Percentiles rank a stretch among this genome's conserved stretches.
phyloP scores from a whole-genome alignment of 2,888 invertebrate species.

The Synergus japonicus region DNA sequence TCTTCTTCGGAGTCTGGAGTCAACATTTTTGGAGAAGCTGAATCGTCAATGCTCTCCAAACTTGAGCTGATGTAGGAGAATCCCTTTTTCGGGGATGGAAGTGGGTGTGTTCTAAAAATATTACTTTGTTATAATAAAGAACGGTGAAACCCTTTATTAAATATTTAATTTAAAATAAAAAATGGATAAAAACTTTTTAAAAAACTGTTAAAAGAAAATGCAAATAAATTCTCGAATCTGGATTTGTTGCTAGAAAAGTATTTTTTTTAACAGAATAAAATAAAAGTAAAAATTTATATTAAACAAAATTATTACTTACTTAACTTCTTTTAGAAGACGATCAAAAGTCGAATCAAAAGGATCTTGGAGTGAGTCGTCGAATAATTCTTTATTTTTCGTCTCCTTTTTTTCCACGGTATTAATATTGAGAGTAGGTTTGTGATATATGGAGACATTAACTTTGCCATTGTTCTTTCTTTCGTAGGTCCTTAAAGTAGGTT shows the following conservation, averaged over 20 bases:
- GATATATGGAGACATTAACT: background rate
- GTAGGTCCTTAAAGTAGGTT: conserved; percentile 4
- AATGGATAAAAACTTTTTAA: no score
- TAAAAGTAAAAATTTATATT: background rate
- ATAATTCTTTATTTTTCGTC: background rate
- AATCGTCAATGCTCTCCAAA: background rate
- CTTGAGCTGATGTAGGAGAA: background rate
- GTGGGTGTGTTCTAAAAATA: background rate
- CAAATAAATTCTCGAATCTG: background rate
- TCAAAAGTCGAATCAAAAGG: conserved; percentile 33
- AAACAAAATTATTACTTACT: conserved; percentile 21
- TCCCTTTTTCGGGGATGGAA: background rate
- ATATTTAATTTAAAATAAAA: no score
- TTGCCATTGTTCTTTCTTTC: conserved; percentile 19
- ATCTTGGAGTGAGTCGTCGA: conserved; percentile 26
- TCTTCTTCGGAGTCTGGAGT: background rate
- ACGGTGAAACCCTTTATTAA: no score
- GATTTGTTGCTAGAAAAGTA: background rate
- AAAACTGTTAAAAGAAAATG: background rate
- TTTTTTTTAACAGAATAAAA: background rate
- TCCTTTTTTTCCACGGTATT: background rate
- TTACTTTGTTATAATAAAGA: background rate
- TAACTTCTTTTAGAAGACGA: conserved; percentile 3
- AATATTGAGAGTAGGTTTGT: background rate
- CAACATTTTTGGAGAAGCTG: background rate